Conservation (phyloP, 2,888 invertebrate species). For the Melinopterus prodromus region DNA sequence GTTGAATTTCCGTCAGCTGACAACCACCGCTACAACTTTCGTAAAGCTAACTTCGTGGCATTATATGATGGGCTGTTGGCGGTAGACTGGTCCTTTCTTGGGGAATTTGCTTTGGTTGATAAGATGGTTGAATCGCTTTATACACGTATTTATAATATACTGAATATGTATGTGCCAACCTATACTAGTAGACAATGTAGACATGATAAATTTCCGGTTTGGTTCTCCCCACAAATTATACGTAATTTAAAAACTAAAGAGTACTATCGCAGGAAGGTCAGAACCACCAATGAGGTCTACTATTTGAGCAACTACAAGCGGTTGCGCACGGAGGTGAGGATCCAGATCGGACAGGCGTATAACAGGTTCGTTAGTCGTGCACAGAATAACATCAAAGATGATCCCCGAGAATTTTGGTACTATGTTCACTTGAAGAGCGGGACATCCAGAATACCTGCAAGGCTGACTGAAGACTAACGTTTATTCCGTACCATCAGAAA, state of each 20-base stretch:
- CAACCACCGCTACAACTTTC: constrained; percentile 10
- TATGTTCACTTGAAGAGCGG: not conserved
- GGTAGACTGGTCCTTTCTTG: constrained; percentile 12
- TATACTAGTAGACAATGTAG: no score
- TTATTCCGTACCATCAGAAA: not conserved
- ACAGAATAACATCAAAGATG: not conserved
- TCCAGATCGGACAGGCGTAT: not conserved
- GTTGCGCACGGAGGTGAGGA: not conserved
- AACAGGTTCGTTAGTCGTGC: not conserved
- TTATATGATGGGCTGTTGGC: not conserved
- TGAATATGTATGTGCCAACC: not conserved
- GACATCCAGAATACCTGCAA: constrained; percentile 7
- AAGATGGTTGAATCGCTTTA: not conserved
- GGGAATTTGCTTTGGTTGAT: not conserved
- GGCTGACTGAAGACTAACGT: not conserved
- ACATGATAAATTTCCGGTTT: not conserved
- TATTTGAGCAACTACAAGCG: not conserved
- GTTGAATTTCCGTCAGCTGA: not conserved
- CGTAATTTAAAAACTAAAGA: not conserved
- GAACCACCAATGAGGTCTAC: not conserved
- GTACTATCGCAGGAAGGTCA: not conserved
- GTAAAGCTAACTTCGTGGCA: constrained; percentile 5
- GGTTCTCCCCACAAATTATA: not conserved
- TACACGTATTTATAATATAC: not conserved
- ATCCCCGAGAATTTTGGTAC: not conserved